phyloP scores from a whole-genome alignment of 2,797 vertebrate genomes.

The Platyrinchus mystaceus region DNA sequence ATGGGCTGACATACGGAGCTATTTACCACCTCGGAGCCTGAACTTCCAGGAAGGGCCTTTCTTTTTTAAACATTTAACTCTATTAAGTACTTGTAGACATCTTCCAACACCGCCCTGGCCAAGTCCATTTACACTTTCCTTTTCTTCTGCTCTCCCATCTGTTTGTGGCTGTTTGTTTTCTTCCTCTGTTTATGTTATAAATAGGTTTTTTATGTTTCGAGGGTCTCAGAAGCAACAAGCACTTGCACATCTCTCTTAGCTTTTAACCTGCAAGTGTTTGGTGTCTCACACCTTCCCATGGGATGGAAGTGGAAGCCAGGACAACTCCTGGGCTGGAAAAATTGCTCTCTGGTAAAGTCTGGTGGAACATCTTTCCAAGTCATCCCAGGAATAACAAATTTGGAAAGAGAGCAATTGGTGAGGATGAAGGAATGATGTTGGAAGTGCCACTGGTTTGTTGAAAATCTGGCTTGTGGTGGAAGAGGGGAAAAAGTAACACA shows the following conservation, averaged over 20 bases:
- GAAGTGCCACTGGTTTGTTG: background rate
- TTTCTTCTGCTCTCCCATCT: slow-evolving; percentile 25
- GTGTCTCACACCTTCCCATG: background rate
- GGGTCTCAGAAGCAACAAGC: background rate
- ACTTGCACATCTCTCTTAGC: background rate
- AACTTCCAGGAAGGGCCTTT: background rate
- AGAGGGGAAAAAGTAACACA: background rate
- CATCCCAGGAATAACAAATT: background rate
- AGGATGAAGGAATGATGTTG: background rate
- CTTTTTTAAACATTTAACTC: slow-evolving; percentile 34
- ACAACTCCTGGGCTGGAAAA: background rate
- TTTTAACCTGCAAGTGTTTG: background rate
- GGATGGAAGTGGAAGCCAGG: background rate
- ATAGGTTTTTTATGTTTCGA: background rate
- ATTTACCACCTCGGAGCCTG: slow-evolving; percentile 41
- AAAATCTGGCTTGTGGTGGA: background rate
- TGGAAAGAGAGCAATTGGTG: background rate
- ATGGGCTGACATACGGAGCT: slow-evolving; percentile 53
- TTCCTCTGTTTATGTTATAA: background rate
- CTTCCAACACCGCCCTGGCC: background rate
- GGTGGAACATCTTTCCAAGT: background rate
- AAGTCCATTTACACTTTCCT: slow-evolving; percentile 21
- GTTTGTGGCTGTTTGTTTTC: background rate
- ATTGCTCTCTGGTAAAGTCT: background rate
- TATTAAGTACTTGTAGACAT: slow-evolving; percentile 14